phyloP scores from a whole-genome alignment of 2,888 invertebrate species.

The Stenodera caucasica region DNA sequence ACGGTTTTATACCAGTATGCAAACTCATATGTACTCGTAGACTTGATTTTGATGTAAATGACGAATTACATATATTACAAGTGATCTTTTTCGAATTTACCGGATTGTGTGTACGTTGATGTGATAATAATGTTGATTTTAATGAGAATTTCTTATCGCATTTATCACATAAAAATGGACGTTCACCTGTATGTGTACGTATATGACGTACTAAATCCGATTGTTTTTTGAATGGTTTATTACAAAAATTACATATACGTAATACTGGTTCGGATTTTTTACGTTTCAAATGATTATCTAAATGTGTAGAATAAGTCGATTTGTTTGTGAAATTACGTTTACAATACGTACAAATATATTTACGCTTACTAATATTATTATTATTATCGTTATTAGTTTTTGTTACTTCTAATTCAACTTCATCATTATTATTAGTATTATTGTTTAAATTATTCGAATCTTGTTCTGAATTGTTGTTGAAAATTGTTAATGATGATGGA shows the following conservation, averaged over 20 bases:
- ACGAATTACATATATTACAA: slow-evolving; percentile 65
- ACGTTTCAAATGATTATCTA: slow-evolving; percentile 10
- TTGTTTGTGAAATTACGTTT: slow-evolving; percentile 12
- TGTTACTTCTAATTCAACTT: background rate
- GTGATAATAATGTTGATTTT: slow-evolving; percentile 67
- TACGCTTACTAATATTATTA: background rate
- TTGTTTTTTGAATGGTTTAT: slow-evolving; percentile 68
- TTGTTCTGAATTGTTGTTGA: background rate
- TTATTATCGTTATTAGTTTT: background rate
- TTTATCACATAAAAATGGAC: slow-evolving; percentile 63
- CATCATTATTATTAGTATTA: background rate
- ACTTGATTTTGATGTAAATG: slow-evolving; percentile 67
- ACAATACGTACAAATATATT: slow-evolving; percentile 13
- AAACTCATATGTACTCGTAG: slow-evolving; percentile 68
- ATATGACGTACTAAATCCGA: slow-evolving; percentile 68
- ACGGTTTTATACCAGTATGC: slow-evolving; percentile 59
- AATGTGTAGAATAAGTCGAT: slow-evolving; percentile 12
- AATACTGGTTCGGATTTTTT: slow-evolving; percentile 5
- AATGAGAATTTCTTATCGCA: slow-evolving; percentile 64
- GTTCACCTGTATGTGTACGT: slow-evolving; percentile 69
- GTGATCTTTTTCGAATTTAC: slow-evolving; percentile 60
- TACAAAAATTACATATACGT: slow-evolving; percentile 59
- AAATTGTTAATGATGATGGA: background rate
- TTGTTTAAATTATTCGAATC: background rate
- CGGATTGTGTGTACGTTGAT: slow-evolving; percentile 61